A percentile compares a stretch with the other conserved stretches of the same genome.
phyloP scores from a whole-genome alignment of 2,888 invertebrate species.

The Perdita meconis region DNA sequence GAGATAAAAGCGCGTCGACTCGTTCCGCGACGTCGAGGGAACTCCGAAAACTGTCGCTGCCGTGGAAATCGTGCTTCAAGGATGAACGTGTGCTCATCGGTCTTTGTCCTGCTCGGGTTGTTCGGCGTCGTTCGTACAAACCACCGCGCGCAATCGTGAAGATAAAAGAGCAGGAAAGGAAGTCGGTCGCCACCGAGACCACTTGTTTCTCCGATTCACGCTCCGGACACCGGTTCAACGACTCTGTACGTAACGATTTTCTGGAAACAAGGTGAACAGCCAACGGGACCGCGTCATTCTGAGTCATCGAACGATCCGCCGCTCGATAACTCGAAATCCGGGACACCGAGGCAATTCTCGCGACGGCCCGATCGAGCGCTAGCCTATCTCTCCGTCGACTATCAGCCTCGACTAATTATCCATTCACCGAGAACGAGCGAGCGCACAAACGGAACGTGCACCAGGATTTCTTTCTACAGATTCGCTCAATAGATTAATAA shows the following conservation, averaged over 20 bases:
- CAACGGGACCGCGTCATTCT: conserved; percentile 14
- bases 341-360: not conserved
- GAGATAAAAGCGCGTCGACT: conserved; percentile 22
- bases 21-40: not conserved
- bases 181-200: conserved; percentile 24
- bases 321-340: conserved; percentile 21
- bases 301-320: conserved; percentile 31
- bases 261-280: conserved; percentile 23
- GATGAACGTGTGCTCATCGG: too few relatives aligned
- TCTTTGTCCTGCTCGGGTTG: not conserved
- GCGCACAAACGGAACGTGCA: conserved; percentile 43
- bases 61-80: not conserved
- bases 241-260: conserved; percentile 33
- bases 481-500: conserved; percentile 77
- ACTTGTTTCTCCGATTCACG: conserved; percentile 28
- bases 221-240: conserved; percentile 39
- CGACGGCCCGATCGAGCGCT: too few relatives aligned
- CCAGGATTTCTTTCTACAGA: conserved; percentile 68
- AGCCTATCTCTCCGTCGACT: not conserved
- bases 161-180: conserved; percentile 20
- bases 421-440: conserved; percentile 22
- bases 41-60: not conserved
- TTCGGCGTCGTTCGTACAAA: not conserved
- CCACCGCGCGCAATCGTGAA: not conserved
- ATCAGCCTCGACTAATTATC: conserved; percentile 41